phyloP scores from a whole-genome alignment of 2,797 vertebrate species.

The Phylloscopus collybita region DNA sequence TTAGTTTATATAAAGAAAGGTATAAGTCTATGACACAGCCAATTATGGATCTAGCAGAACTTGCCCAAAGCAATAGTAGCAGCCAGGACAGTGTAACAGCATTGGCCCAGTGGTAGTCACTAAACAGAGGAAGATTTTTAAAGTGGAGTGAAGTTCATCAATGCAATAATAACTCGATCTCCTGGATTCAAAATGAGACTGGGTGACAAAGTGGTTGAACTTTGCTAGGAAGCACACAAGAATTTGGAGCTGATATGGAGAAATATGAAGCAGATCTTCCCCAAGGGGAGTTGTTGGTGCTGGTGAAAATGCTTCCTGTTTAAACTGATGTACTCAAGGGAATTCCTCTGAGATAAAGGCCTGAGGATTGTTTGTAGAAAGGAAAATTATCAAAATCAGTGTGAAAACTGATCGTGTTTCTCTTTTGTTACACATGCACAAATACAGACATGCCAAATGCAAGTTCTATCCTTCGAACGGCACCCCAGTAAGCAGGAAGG shows the following conservation, averaged over 20 bases:
- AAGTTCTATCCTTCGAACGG: accelerated
- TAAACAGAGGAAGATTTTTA: background rate
- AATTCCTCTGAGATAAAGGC: background rate
- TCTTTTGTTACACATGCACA: background rate
- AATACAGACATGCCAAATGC: accelerated
- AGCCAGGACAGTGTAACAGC: background rate
- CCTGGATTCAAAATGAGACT: background rate
- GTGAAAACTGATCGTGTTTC: background rate
- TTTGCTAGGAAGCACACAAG: background rate
- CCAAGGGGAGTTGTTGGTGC: background rate
- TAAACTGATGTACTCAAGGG: accelerated
- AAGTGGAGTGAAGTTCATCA: background rate
- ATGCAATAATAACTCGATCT: background rate
- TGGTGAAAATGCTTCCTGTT: background rate
- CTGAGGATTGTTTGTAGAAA: background rate
- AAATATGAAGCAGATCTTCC: background rate
- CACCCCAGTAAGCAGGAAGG: background rate
- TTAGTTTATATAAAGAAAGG: background rate
- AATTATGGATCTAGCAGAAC: background rate
- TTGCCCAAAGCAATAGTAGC: background rate
- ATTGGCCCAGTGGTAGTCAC: background rate
- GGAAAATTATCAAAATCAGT: background rate
- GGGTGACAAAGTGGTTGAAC: background rate
- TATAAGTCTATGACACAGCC: background rate
- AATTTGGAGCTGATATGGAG: background rate